Percentiles rank a stretch among this genome's conserved stretches.
These are phyloP conservation scores for Sebastes minor DNA, from an alignment of 2,797 vertebrate genomes.

Conservation along the genomic window DNA sequence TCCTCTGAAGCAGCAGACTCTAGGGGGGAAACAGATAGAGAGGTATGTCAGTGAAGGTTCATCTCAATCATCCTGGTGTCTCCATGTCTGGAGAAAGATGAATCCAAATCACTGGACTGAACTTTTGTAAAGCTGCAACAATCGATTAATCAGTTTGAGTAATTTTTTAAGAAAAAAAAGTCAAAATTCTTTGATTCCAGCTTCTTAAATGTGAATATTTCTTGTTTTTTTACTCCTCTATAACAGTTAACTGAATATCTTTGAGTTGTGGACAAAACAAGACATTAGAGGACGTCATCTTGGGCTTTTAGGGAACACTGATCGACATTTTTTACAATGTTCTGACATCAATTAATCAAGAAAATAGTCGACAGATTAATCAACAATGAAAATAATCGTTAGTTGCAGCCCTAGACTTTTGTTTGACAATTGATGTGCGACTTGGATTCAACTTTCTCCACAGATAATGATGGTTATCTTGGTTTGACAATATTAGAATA, in stretches of 20 bases:
- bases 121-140: too few relatives aligned
- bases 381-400: too few relatives aligned
- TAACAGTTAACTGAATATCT: too few relatives aligned
- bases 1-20: background rate
- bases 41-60: background rate
- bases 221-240: rapidly evolving
- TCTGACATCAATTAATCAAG: too few relatives aligned
- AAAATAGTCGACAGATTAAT: too few relatives aligned
- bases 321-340: rapidly evolving
- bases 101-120: background rate
- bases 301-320: too few relatives aligned
- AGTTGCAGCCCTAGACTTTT: background rate
- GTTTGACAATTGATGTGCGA: background rate
- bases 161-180: too few relatives aligned
- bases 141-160: too few relatives aligned
- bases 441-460: background rate
- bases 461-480: background rate
- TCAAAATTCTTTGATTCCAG: too few relatives aligned
- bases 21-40: background rate
- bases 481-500: background rate
- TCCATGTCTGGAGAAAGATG: background rate
- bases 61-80: background rate
- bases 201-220: too few relatives aligned
- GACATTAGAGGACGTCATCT: too few relatives aligned
- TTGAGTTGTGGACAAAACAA: too few relatives aligned